A percentile compares a stretch with the other conserved stretches of the same genome.
These are phyloP conservation scores for Galeruca laticollis DNA, from an alignment of 2,888 invertebrate genomes.

Conservation along the genomic window DNA sequence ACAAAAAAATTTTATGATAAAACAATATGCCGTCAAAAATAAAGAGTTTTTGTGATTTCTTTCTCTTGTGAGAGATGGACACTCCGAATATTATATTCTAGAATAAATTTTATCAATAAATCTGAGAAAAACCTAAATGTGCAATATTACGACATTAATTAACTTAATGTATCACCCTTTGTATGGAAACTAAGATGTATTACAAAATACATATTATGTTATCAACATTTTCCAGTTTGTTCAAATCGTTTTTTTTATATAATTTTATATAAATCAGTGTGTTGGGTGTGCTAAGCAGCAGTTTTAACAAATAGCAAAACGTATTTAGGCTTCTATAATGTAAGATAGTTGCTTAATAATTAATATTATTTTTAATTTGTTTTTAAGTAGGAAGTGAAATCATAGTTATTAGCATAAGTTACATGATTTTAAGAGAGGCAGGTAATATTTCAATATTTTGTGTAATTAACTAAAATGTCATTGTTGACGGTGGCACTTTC, in stretches of 20 bases:
- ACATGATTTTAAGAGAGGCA: not conserved
- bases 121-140: no score
- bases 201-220: not conserved
- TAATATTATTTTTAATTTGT: not conserved
- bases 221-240: not conserved
- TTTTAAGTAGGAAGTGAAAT: conserved; percentile 6
- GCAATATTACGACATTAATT: no score
- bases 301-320: not conserved
- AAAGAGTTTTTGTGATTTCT: no score
- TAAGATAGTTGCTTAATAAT: not conserved
- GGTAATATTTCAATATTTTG: not conserved
- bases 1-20: no score
- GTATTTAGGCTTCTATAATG: not conserved
- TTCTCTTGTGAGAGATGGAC: no score
- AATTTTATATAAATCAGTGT: not conserved
- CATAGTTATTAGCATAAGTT: not conserved
- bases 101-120: no score
- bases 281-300: not conserved
- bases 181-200: not conserved
- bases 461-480: no score
- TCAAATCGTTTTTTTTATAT: not conserved
- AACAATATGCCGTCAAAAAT: no score
- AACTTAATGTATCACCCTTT: not conserved
- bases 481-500: no score
- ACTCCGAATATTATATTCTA: no score